Evolutionary conservation across 2,113 vertebrate genomes (phyloP), one percentile per base, ranked within the genome.

Genomic region (Tupaia tana): DNA sequence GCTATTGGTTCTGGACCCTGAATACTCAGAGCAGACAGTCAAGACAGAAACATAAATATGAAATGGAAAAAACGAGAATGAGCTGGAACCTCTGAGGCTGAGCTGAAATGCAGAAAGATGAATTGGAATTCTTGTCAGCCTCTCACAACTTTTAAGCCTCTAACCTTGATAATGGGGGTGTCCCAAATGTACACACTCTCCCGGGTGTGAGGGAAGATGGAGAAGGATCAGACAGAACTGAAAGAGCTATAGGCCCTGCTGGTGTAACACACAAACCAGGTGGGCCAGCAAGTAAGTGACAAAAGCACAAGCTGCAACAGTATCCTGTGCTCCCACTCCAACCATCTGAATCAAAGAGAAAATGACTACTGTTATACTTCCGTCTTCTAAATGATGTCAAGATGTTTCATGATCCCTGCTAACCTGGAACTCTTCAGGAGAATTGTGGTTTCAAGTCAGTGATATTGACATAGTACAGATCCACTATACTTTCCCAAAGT

Each of bases 121-220:
- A 12, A 71, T 14, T 64, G 15, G 83, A 83, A 59, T n/a, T 22
- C 13, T 69, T 27, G 58, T 52, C 58, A 88, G 59, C 83, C 29
- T 69, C 59, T 69, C 9, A 56, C 83, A 69, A 67, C 3, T 56
- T 87, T 71, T 83, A 83, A 64, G 24, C 29, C 43, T 64, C 24
- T 43, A 77, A 27, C 24, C 19, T 34, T 34, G 77, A 70, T 20
- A 84, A 52, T 13, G 20, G 19, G n/a, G n/a, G 6, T 87, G 56
- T 64, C 14, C 56, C 0, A 0, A 89, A 89, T 64, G 78, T 25
- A 87, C 27, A 58, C n/a, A 24, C 29, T 83, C 14, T 58, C 27
- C 58, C 79, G 52, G 64, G 89, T 56, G n/a, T 86, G 18, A 73
- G 78, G 87, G 75, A 87, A 73, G 71, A 64, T 91, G 59, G 78